phyloP scores from a whole-genome alignment of 1,140 invertebrate species.

The Eurosta solidaginis region DNA sequence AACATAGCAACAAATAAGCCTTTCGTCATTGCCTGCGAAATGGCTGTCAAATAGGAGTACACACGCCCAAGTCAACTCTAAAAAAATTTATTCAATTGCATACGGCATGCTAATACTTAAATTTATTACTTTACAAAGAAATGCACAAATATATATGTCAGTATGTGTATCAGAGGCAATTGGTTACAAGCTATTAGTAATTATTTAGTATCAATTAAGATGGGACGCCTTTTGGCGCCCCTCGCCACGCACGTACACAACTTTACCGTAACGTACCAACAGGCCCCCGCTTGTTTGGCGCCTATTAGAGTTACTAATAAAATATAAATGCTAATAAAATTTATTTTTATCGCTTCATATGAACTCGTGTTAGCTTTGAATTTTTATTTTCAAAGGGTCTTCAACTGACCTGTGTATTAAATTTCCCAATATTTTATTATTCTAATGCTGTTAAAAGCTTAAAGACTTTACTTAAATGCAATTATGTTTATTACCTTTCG shows the following conservation, averaged over 20 bases:
- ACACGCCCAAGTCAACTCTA: not conserved
- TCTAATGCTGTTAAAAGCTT: constrained; percentile 24
- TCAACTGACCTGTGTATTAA: not conserved
- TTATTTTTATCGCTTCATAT: constrained; percentile 25
- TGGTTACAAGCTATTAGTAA: not conserved
- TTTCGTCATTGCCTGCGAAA: not conserved
- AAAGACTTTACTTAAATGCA: constrained; percentile 16
- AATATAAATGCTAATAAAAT: constrained; percentile 16
- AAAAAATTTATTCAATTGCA: not conserved
- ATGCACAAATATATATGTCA: not conserved
- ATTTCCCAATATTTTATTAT: constrained; percentile 14
- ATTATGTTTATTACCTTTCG: constrained; percentile 1
- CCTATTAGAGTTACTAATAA: not conserved
- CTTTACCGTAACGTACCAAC: not conserved
- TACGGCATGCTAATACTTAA: too few relatives aligned
- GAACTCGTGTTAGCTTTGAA: not conserved
- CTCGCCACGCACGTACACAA: not conserved
- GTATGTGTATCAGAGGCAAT: not conserved
- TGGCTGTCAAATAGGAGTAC: not conserved
- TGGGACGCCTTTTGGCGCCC: constrained; percentile 15
- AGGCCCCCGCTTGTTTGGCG: not conserved
- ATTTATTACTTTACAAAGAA: too few relatives aligned
- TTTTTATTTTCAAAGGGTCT: not conserved
- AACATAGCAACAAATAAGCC: not conserved
- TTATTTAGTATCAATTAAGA: constrained; percentile 15